These are phyloP conservation scores for Vidua chalybeata DNA, from an alignment of 2,113 vertebrate genomes.

Conservation along the genomic window DNA sequence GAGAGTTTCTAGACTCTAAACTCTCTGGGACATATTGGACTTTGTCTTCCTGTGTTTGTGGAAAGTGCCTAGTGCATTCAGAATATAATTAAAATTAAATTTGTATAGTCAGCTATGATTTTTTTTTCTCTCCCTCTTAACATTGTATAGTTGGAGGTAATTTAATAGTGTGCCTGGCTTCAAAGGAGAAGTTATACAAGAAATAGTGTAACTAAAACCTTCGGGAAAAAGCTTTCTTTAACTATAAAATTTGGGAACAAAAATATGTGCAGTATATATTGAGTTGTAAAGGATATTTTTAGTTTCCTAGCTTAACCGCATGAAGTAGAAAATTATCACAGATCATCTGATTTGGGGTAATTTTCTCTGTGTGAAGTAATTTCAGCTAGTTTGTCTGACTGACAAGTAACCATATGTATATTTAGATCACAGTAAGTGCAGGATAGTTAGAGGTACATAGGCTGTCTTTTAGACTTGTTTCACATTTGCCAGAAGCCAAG, in stretches of 20 bases:
- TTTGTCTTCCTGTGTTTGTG: constrained; percentile 9
- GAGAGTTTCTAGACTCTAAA: background rate
- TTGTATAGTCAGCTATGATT: background rate
- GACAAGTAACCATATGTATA: background rate
- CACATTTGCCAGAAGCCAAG: background rate
- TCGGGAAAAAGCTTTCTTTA: background rate
- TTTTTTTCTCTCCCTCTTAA: background rate
- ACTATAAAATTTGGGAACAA: background rate
- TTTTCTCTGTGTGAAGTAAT: background rate
- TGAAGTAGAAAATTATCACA: background rate
- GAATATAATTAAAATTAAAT: background rate
- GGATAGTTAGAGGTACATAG: background rate
- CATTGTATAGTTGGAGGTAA: background rate
- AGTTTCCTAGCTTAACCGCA: background rate
- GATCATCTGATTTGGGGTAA: background rate
- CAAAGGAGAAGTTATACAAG: background rate
- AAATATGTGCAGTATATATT: background rate
- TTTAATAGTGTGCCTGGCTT: background rate
- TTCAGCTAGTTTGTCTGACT: background rate
- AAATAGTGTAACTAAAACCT: background rate
- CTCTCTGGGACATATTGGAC: background rate
- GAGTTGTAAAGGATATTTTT: background rate
- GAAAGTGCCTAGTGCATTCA: constrained; percentile 38
- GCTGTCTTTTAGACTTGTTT: background rate
- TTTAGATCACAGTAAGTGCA: background rate